Percentiles rank a stretch among this genome's conserved stretches.
phyloP scores from a whole-genome alignment of 2,797 vertebrate genomes.

The Gadopsis bispinosus region DNA sequence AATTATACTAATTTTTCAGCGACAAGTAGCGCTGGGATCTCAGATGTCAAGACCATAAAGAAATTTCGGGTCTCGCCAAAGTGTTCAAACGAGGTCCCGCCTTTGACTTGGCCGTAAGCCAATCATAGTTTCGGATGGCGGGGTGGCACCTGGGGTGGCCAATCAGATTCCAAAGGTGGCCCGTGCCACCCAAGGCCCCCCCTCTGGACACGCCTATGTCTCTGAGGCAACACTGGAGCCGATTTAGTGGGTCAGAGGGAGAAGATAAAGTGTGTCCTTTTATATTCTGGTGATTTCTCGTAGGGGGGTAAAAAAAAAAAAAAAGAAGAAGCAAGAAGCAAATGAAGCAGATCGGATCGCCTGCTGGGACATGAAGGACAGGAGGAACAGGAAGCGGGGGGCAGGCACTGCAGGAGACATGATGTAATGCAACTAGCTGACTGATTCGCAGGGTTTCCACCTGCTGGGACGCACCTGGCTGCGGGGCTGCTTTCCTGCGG shows the following conservation, averaged over 20 bases:
- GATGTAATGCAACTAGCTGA: constrained; percentile 63
- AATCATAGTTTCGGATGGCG: no score
- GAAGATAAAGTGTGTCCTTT: neutral
- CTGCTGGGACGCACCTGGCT: constrained; percentile 72
- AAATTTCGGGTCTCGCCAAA: no score
- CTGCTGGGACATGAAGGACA: constrained; percentile 72
- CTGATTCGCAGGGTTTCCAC: constrained; percentile 52
- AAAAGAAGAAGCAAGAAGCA: constrained; percentile 24
- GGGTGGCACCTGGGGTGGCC: no score
- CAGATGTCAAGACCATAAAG: no score
- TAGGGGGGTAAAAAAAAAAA: neutral
- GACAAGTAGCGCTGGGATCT: no score
- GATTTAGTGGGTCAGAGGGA: constrained; percentile 2
- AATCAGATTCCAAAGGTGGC: no score
- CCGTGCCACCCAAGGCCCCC: no score
- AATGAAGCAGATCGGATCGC: constrained; percentile 54
- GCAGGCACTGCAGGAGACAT: constrained; percentile 58
- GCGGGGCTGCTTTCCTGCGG: constrained; percentile 26
- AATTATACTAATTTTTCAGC: no score
- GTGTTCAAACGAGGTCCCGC: no score
- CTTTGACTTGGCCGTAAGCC: no score
- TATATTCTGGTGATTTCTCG: constrained; percentile 26
- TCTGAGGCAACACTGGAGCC: constrained; percentile 21
- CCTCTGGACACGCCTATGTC: no score
- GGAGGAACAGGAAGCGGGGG: constrained; percentile 62